Conservation (phyloP, 2,113 vertebrate species). For the Odocoileus hemionus region DNA sequence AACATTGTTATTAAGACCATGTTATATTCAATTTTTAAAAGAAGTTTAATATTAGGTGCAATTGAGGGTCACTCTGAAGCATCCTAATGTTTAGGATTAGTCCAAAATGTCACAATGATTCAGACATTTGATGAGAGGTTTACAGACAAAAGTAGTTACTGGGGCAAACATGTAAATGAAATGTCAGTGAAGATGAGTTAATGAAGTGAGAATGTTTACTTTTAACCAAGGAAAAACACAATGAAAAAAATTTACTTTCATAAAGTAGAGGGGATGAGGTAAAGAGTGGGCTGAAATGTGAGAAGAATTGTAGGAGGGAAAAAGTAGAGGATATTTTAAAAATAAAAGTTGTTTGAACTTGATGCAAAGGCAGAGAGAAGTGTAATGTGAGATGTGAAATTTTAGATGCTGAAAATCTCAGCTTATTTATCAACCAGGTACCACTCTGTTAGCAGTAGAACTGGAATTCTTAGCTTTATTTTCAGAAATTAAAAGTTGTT, state of each 20-base stretch:
- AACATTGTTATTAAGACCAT: conserved; percentile 37
- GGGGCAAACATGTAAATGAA: neutral
- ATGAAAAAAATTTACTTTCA: neutral
- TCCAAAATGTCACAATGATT: neutral
- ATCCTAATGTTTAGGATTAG: neutral
- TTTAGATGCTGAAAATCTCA: conserved; percentile 8
- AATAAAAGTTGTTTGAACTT: conserved; percentile 46
- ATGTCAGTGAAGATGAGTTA: neutral
- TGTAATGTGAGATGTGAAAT: neutral
- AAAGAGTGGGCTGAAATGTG: neutral
- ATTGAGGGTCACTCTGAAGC: neutral
- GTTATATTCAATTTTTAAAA: conserved; percentile 25
- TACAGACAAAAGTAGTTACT: neutral
- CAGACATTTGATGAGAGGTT: neutral
- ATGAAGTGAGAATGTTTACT: neutral
- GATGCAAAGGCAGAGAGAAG: neutral
- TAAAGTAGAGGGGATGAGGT: neutral
- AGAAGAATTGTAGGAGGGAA: conserved; percentile 1
- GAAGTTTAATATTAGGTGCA: conserved; percentile 3
- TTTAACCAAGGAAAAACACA: neutral
- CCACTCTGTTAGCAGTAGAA: neutral
- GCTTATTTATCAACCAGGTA: neutral
- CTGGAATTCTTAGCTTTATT: neutral
- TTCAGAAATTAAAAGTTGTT: neutral
- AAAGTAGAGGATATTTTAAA: neutral